These are phyloP conservation scores for Gorsachius goisagi DNA, from an alignment of 2,113 vertebrate genomes.

Conservation along the genomic window DNA sequence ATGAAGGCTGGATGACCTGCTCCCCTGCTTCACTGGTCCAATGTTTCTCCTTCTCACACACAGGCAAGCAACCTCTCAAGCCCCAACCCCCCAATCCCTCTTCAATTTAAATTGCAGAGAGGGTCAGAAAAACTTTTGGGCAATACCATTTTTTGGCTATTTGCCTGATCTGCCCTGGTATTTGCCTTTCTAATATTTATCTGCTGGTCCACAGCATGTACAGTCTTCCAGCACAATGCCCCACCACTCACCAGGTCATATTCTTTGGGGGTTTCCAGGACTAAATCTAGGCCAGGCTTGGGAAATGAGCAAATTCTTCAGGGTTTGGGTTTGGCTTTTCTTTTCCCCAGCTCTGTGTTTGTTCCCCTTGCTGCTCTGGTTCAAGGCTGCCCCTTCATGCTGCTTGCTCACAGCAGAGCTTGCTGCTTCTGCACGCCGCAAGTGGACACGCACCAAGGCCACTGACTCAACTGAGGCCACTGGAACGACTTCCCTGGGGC, in stretches of 20 bases:
- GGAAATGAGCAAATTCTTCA: not conserved
- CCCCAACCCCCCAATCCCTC: accelerated
- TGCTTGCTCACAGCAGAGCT: not conserved
- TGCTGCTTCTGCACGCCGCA: not conserved
- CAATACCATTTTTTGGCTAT: not conserved
- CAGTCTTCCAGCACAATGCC: not conserved
- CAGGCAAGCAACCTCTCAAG: not conserved
- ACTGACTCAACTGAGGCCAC: constrained; percentile 71
- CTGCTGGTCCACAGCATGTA: not conserved
- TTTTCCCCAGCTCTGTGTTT: not conserved
- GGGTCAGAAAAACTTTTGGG: not conserved
- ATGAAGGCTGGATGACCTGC: not conserved
- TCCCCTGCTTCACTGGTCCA: not conserved
- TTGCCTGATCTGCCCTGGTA: not conserved
- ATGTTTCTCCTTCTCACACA: not conserved
- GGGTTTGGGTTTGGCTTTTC: no score
- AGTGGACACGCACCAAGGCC: not conserved
- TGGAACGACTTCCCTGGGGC: constrained; percentile 30
- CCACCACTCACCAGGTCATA: constrained; percentile 73
- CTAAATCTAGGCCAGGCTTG: not conserved
- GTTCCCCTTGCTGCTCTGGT: not conserved
- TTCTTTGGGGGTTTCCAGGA: constrained; percentile 81
- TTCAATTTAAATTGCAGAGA: not conserved
- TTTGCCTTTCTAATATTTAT: not conserved
- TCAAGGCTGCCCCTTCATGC: not conserved